Base-by-base conservation (phyloP, 2,797 vertebrate genomes). In the Eulemur rubriventer region DNA sequence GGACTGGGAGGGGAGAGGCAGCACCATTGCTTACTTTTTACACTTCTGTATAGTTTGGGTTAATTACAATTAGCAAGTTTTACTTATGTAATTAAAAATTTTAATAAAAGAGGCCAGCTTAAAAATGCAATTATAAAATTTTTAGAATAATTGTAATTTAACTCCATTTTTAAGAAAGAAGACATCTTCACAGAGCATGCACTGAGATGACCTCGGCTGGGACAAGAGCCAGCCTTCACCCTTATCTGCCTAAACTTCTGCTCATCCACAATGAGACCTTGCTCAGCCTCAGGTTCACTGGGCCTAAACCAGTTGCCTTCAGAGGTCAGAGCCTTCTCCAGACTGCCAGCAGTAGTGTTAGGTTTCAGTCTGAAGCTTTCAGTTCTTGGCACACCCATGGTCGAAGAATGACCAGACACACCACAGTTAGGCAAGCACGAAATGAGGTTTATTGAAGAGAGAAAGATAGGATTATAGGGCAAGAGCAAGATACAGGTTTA, bases 1-100 rank as follows among this genome's bases (percentile, higher is more conserved):
- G 70, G 18, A 86, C 35, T 50, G 3, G 18, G 52, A 83, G 52
- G 16, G 55, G 6, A 50, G 41, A 48, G 18, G 16, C 22, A 52
- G 35, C 0, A 7, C 26, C 73, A 46, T 13, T 48, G 38, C 46
- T 67, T 89, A 72, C 65, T 52, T 91, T 87, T 85, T 79, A 92
- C 17, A 75, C 12, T 75, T 93, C 85, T 46, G 1, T 75, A 26
- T 85, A 8, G 7, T 43, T 88, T 76, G 52, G 88, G 61, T 84
- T 78, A 76, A 79, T 96, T 75, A 63, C 76, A 92, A 70, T 1
- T 61, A 89, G 24, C 38, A 96, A 91, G 28, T 65, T 92, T 88
- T 91, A 67, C 73, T 82, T 92, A 84, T 30, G 22, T 41, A 69
- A 91, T 48, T 91, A 83, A 50, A 78, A 69, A 33, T 82, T 80